These are phyloP conservation scores for Anodontia alba DNA, from an alignment of 2,888 invertebrate genomes.

Conservation along the genomic window DNA sequence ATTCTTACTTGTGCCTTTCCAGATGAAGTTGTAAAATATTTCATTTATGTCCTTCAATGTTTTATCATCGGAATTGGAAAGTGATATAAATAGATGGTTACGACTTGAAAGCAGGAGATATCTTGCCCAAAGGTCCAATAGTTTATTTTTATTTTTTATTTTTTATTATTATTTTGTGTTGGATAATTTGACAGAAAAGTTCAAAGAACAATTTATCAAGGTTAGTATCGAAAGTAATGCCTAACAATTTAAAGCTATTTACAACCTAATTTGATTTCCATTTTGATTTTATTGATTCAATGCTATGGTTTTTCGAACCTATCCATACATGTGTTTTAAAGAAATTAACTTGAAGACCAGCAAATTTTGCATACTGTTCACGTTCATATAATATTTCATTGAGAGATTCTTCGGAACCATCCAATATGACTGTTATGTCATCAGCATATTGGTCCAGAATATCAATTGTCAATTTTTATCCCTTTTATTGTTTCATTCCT, in stretches of 20 bases:
- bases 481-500: not conserved
- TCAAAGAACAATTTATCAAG: not conserved
- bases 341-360: slow-evolving; percentile 17
- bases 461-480: not conserved
- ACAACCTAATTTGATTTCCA: slow-evolving; percentile 25
- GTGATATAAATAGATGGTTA: too few species aligned
- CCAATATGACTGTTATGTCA: too few species aligned
- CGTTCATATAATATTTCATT: not conserved
- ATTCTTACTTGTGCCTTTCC: not conserved
- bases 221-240: too few species aligned
- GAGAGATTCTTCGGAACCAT: too few species aligned
- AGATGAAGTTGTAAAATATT: too few species aligned
- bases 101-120: too few species aligned
- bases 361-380: slow-evolving; percentile 3
- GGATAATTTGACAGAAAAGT: not conserved
- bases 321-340: slow-evolving; percentile 36
- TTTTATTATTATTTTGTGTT: too few species aligned
- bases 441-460: not conserved
- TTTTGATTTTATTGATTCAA: slow-evolving; percentile 24
- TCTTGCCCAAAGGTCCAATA: not conserved
- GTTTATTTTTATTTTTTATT: not conserved
- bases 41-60: too few species aligned
- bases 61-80: too few species aligned
- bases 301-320: slow-evolving; percentile 14
- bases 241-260: slow-evolving; percentile 2